Evolutionary conservation across 2,797 vertebrate species (phyloP).

Genomic region (Ctenochaetus hawaiiensis): DNA sequence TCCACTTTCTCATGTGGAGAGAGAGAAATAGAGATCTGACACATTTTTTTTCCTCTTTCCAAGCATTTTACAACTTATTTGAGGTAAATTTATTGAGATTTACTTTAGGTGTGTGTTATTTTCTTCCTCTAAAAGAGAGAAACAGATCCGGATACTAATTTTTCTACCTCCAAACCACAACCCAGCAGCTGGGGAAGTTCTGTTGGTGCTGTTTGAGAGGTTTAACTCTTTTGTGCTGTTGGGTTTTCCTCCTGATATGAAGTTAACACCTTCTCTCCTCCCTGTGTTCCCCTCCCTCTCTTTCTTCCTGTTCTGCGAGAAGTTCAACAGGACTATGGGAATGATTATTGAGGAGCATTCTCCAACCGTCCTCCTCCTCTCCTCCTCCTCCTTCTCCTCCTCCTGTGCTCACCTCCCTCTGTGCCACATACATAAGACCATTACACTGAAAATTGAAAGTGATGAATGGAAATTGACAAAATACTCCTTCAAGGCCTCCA

Average conservation of each 20-base stretch:
- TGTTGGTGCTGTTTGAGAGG: conserved; percentile 39
- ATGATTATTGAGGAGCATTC: conserved; percentile 87
- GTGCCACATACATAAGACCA: conserved; percentile 56
- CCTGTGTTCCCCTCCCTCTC: conserved; percentile 45
- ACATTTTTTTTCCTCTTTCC: conserved; percentile 37
- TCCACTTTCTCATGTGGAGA: conserved; percentile 52
- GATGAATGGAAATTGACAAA: conserved; percentile 35
- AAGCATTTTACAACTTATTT: conserved; percentile 35
- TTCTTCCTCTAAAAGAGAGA: conserved; percentile 38
- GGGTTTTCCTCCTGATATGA: conserved; percentile 59
- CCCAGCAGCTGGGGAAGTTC: conserved; percentile 35
- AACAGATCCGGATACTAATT: conserved; percentile 29
- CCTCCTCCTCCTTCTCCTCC: conserved; percentile 45
- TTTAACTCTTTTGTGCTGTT: conserved; percentile 57
- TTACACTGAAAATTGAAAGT: conserved; percentile 21
- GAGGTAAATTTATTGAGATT: conserved; percentile 19
- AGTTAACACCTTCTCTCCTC: conserved; percentile 64
- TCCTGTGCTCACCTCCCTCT: conserved; percentile 42
- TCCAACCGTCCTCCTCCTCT: conserved; percentile 65
- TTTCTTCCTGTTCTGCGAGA: conserved; percentile 69
- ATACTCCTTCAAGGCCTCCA: conserved; percentile 50
- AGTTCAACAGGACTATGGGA: conserved; percentile 88
- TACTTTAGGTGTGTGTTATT: conserved; percentile 1
- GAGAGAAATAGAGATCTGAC: conserved; percentile 65
- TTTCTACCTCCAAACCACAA: conserved; percentile 33